Base-by-base conservation (phyloP, 2,888 invertebrate species). In the Harpalus rufipes region DNA sequence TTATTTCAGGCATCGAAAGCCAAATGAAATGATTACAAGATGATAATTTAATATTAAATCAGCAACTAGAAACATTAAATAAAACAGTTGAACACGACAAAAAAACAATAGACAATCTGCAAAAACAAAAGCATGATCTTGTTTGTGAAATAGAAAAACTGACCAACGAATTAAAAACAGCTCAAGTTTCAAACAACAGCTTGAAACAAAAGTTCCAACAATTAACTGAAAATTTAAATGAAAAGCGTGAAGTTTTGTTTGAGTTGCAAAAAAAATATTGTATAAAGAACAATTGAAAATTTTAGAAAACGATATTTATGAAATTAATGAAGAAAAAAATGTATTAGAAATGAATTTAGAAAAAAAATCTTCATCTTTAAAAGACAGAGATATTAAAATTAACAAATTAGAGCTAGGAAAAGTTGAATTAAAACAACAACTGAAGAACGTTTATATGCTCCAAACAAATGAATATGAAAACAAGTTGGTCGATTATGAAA, bases 391-490 rank as follows among this genome's bases (percentile, higher is more conserved):
- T 7, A 16, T 10, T 7, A 14, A 44, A 4, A 16, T 74, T 5
- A 41, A 14, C 0, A 10, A 14, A 7, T 10, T 74, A 12, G 72
- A 44, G 18, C 0, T 2, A 18, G 44, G 51, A 14, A 74, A 44
- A 74, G 10, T 7, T 7, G n/a, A 74, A 7, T 18, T 16, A 18
- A n/a, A 18, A 18, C 14, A 44, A 12, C 21, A 58, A 25, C 56
- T 65, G 12, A 58, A 79, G 6, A 41, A 72, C 2, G 39, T 16
- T n/a, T 72, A 32, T 8, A 18, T n/a, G 2, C 32, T 14, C 4
- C 0, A 81, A 51, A 25, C 44, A 81, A 32, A 81, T 74, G 59
- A 59, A 39, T 5, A 58, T 10, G 59, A 51, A 12, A 14, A 58
- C 51, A 12, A 32, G 32, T 32, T 18, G 21, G 32, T 18, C 7